Evolutionary conservation across 2,113 vertebrate genomes (phyloP), one percentile per base, ranked within the genome.

Genomic region (Indicator indicator): DNA sequence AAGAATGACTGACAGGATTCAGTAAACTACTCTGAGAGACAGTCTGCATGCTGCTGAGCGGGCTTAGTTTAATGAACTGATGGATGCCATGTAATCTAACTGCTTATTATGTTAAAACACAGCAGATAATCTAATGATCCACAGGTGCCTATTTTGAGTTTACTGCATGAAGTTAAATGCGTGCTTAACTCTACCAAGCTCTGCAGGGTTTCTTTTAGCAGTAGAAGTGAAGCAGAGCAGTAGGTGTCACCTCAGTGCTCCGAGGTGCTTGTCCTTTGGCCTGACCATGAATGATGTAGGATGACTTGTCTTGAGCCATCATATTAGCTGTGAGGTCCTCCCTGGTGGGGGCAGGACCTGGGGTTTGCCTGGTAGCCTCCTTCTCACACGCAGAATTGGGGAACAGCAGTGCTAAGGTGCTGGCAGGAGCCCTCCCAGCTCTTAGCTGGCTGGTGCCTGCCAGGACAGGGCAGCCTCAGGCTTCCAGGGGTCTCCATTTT

Each of bases 101-200:
- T 65, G 82, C 56, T 94, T 82, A 75, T 90, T 93, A 44, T 46
- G 38, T 89, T 91, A 72, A 78, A 83, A 95, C 65, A 81, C 63
- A 79, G 70, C 46, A 83, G 92, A 90, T 94, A 60, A 90, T 91
- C 58, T 94, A 86, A 67, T 88, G 84, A 75, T 90, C 65, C 63
- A 72, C 46, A 40, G 58, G 71, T 95, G 79, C 27, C 38, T 94
- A 60, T 94, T 89, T 91, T 85, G 72, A 87, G 96, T 88, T 95
- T 91, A 42, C 65, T 90, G 44, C 0, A 0, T 86, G 48, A 90
- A 81, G 80, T 84, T 76, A 79, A 81, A 59, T 44, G 77, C 0
- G 0, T 65, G 46, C 40, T 94, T 62, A 48, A 38, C 27, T 58
- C 62, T 46, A 56, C n/a, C 48, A 59, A 44, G 28, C 38, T 0